A percentile compares a stretch with the other conserved stretches of the same genome.
phyloP scores from a whole-genome alignment of 2,113 vertebrate genomes.

The Hippocampus barbouri region DNA sequence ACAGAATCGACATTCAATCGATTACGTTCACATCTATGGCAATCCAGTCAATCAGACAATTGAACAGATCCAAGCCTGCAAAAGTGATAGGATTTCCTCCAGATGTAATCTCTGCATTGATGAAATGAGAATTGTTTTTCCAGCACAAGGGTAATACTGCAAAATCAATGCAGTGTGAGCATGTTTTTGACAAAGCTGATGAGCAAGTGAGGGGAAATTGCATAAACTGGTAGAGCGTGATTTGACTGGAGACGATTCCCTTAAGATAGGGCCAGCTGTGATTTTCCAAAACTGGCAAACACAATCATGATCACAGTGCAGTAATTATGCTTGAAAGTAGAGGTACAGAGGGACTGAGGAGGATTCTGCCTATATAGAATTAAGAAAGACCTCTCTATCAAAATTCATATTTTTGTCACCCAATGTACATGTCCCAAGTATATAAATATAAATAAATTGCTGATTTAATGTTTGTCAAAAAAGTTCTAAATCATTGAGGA shows the following conservation, averaged over 20 bases:
- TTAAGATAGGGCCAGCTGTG: conserved; percentile 6
- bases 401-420: not conserved
- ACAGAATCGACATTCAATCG: too few species aligned
- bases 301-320: conserved; percentile 12
- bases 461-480: too few species aligned
- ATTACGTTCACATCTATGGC: too few species aligned
- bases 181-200: not conserved
- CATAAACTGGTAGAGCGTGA: not conserved
- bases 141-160: not conserved
- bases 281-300: conserved; percentile 34
- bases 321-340: conserved; percentile 11
- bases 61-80: conserved; percentile 27
- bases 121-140: not conserved
- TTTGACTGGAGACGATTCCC: not conserved
- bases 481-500: too few species aligned
- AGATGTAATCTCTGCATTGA: not conserved
- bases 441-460: not conserved
- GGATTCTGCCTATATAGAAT: not conserved
- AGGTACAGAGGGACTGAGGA: not conserved
- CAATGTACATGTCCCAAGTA: not conserved
- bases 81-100: conserved; percentile 2
- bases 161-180: not conserved
- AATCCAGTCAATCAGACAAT: not conserved
- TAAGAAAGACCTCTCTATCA: not conserved
- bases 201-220: not conserved